phyloP scores from a whole-genome alignment of 2,797 vertebrate species.

The Tarsius wallacei region DNA sequence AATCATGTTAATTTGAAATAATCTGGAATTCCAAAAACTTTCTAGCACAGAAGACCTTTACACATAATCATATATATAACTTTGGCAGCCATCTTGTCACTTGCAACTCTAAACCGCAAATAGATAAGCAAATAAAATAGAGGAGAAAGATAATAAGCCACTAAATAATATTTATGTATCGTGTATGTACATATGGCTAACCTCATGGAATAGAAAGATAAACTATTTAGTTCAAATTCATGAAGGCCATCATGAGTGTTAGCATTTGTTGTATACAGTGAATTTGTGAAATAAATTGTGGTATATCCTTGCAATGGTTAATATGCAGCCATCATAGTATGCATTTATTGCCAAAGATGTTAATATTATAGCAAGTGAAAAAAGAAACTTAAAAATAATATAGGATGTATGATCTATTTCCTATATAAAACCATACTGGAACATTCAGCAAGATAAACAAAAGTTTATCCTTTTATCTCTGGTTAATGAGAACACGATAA shows the following conservation, averaged over 20 bases:
- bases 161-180: not conserved
- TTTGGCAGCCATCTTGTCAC: not conserved
- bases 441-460: constrained; percentile 53
- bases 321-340: not conserved
- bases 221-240: constrained; percentile 8
- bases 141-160: not conserved
- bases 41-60: not conserved
- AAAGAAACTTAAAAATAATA: constrained; percentile 61
- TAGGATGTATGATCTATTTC: not conserved
- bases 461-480: constrained; percentile 4
- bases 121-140: not conserved
- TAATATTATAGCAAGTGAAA: constrained; percentile 3
- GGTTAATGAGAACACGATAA: not conserved
- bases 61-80: not conserved
- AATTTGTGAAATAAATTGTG: not conserved
- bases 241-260: not conserved
- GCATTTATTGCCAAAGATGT: not conserved
- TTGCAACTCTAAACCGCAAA: constrained; percentile 21
- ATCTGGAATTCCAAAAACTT: constrained; percentile 33
- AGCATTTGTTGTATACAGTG: not conserved
- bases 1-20: not conserved
- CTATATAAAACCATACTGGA: constrained; percentile 8
- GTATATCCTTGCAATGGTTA: not conserved
- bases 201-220: not conserved
- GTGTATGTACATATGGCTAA: not conserved